Evolutionary conservation across 2,797 vertebrate species (phyloP).

Genomic region (Crocodylus rhombifer): DNA sequence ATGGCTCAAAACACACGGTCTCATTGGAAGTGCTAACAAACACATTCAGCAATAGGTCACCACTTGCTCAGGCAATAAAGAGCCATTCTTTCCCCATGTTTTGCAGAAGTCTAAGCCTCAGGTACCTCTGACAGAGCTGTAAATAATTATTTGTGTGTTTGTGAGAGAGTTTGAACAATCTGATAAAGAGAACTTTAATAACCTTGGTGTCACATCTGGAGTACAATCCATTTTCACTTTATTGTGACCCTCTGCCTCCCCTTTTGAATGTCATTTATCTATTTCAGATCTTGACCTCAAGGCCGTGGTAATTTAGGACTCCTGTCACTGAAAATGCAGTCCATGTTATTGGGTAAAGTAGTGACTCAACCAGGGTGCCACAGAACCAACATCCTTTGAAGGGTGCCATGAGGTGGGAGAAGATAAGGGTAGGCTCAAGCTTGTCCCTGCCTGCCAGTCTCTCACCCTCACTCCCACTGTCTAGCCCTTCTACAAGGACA

Average conservation of each 20-base stretch:
- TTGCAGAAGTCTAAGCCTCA: constrained; percentile 21
- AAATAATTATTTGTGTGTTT: constrained; percentile 36
- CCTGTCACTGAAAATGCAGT: background rate
- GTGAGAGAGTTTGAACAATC: constrained; percentile 14
- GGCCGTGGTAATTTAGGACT: rapidly evolving
- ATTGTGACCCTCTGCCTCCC: background rate
- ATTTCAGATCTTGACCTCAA: background rate
- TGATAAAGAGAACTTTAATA: constrained; percentile 50
- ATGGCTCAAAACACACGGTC: constrained; percentile 38
- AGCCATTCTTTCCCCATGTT: constrained; percentile 47
- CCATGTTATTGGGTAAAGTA: background rate
- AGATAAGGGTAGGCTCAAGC: too few relatives aligned
- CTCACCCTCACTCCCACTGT: too few relatives aligned
- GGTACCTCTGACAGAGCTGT: constrained; percentile 55
- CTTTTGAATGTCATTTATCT: background rate
- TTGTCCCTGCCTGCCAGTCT: too few relatives aligned
- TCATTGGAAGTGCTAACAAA: constrained; percentile 58
- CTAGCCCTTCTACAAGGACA: too few relatives aligned
- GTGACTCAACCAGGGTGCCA: too few relatives aligned
- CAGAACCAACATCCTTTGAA: too few relatives aligned
- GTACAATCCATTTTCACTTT: background rate
- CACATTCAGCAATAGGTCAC: constrained; percentile 25
- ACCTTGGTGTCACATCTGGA: constrained; percentile 32
- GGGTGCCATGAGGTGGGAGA: too few relatives aligned
- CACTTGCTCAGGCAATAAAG: constrained; percentile 61